Percentiles rank a stretch among this genome's conserved stretches.
phyloP scores from a whole-genome alignment of 1,140 invertebrate species.

The Ostrea denselamellosa region DNA sequence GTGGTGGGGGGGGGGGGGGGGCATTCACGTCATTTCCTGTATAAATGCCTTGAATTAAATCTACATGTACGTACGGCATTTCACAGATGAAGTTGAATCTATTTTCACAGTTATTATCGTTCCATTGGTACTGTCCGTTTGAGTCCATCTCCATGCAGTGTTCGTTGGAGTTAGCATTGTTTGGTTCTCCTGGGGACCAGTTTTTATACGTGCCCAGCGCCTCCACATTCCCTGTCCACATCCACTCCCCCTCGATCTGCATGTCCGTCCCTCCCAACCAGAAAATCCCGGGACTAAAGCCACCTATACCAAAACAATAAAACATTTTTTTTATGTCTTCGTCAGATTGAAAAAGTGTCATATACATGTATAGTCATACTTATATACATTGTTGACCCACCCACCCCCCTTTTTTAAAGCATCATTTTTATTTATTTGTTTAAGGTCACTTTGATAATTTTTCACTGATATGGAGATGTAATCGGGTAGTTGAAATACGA shows the following conservation, averaged over 20 bases:
- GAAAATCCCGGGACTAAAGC: constrained; percentile 45
- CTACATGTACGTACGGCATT: constrained; percentile 44
- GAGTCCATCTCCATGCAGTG: constrained; percentile 44
- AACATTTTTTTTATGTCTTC: not conserved
- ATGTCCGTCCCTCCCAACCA: constrained; percentile 45
- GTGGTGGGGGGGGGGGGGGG: too few species aligned
- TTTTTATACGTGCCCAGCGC: constrained; percentile 31
- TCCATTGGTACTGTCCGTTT: constrained; percentile 39
- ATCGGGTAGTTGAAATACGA: too few species aligned
- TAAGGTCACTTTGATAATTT: too few species aligned
- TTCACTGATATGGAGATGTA: too few species aligned
- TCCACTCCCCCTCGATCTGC: constrained; percentile 43
- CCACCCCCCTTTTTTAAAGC: too few species aligned
- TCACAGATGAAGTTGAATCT: constrained; percentile 50
- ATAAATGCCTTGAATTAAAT: too few species aligned
- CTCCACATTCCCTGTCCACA: constrained; percentile 13
- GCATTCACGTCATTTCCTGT: too few species aligned
- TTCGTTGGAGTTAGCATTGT: constrained; percentile 38
- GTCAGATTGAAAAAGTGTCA: too few species aligned
- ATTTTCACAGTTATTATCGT: constrained; percentile 45
- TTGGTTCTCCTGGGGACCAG: constrained; percentile 47
- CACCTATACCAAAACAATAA: constrained; percentile 11
- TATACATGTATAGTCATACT: too few species aligned
- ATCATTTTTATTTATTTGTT: too few species aligned
- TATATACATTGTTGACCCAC: too few species aligned